These are phyloP conservation scores for Axis porcinus DNA, from an alignment of 2,113 vertebrate species.

Conservation along the genomic window DNA sequence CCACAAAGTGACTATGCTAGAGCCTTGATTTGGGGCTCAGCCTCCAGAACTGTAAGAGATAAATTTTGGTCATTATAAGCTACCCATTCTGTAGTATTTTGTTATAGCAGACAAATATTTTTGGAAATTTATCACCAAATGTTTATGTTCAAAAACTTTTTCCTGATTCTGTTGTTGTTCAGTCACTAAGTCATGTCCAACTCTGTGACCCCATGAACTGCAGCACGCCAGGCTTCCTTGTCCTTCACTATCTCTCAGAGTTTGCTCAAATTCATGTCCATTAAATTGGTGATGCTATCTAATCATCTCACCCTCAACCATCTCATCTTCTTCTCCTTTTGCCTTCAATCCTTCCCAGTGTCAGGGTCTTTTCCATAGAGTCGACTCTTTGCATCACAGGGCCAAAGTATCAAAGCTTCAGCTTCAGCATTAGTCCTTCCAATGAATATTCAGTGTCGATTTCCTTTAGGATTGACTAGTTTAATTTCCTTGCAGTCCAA, in stretches of 20 bases:
- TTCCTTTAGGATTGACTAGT: neutral
- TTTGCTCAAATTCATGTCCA: neutral
- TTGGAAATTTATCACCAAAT: conserved; percentile 21
- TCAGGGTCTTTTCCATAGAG: neutral
- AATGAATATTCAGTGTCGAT: neutral
- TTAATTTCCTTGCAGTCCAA: neutral
- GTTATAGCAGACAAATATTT: neutral
- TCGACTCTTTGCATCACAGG: neutral
- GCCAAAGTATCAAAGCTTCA: neutral
- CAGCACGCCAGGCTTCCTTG: neutral
- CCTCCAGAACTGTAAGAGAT: neutral
- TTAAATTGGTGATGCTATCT: neutral
- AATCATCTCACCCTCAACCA: neutral
- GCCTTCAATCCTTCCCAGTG: neutral
- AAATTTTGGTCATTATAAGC: neutral
- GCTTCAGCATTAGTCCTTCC: neutral
- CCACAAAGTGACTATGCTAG: neutral
- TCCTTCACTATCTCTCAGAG: neutral
- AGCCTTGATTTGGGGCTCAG: neutral
- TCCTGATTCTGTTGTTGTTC: neutral
- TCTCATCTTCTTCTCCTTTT: neutral
- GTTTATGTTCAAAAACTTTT: neutral
- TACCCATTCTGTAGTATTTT: neutral
- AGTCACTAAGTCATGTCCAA: neutral
- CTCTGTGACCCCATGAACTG: neutral